Evolutionary conservation across 2,888 invertebrate species (phyloP), one percentile per base, ranked within the genome.

Genomic region (Drosophila atripex): DNA sequence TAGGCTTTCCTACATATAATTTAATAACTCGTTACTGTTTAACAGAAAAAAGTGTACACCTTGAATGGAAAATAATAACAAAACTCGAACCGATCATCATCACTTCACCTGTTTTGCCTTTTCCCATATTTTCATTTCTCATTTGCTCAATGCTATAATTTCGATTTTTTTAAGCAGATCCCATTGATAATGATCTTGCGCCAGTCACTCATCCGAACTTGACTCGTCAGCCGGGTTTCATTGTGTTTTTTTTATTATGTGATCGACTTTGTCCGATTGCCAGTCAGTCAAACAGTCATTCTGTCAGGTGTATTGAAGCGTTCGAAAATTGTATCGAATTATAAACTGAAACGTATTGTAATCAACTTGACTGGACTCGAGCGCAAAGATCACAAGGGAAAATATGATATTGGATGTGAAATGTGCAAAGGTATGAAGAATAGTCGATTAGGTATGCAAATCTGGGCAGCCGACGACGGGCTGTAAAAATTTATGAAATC

Each of bases 141-240:
- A 57, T 71, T 71, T 71, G 73, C 64, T 71, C 71, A 72, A 64
- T 71, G 71, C 73, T 64, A 71, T 65, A 71, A 71, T 73, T 72
- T 72, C 43, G 71, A 52, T 69, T 68, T 57, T 66, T 66, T 56
- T 56, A 69, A 59, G 51, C 38, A 58, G 53, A 58, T 66, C 55
- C 65, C 54, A 51, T 61, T 71, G 70, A 71, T 71, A 71, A 71
- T 71, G 72, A 71, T 71, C 70, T 63, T 41, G 66, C 66, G 51
- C 70, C 66, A 68, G 66, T 68, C 73, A 72, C 66, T 59, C 73
- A 70, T 71, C 69, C 69, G 53, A 71, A 71, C 70, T 71, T 61
- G 54, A 71, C 49, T 61, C 50, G 71, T 61, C 69, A 69, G 61
- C 43, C 54, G 50, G 39, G 50, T 61, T 71, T 49, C 30, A 38